Percentiles rank a stretch among this genome's conserved stretches.
Evolutionary conservation across 2,797 vertebrate species (phyloP).

Genomic region (Alauda arvensis): DNA sequence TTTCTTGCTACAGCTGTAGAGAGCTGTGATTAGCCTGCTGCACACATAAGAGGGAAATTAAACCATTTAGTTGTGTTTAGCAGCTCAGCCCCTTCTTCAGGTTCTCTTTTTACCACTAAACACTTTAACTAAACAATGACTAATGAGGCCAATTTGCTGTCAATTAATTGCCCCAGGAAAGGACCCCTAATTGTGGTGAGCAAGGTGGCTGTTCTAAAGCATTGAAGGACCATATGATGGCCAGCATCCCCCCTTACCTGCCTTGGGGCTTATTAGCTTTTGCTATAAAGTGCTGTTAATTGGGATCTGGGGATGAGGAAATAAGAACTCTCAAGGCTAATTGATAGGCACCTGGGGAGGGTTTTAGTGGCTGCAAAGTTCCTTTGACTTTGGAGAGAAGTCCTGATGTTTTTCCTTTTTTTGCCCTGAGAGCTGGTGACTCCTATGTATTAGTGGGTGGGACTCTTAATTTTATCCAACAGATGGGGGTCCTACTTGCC

Average conservation of each 20-base stretch:
- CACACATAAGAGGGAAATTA: constrained; percentile 37
- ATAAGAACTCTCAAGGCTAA: constrained; percentile 58
- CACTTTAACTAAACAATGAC: constrained; percentile 58
- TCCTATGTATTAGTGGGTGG: neutral
- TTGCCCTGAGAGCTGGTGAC: neutral
- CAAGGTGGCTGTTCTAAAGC: constrained; percentile 47
- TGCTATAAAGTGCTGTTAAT: constrained; percentile 59
- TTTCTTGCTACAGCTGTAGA: constrained; percentile 28
- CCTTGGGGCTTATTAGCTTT: constrained; percentile 42
- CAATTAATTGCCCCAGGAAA: constrained; percentile 62
- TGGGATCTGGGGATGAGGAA: constrained; percentile 57
- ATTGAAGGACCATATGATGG: constrained; percentile 33
- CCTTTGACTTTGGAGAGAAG: constrained; percentile 33
- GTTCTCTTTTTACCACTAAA: constrained; percentile 21
- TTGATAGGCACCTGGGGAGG: constrained; percentile 49
- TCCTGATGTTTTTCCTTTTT: constrained; percentile 31
- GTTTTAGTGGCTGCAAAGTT: constrained; percentile 45
- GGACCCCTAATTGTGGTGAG: constrained; percentile 53
- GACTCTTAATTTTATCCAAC: constrained; percentile 2
- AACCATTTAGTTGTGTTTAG: constrained; percentile 34
- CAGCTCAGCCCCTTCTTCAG: constrained; percentile 35
- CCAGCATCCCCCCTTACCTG: constrained; percentile 30
- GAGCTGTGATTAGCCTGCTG: constrained; percentile 58
- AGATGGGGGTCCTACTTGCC: constrained; percentile 1
- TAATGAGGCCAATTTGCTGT: constrained; percentile 62